phyloP scores from a whole-genome alignment of 2,888 invertebrate species.

The Lycocerus yunnanus region DNA sequence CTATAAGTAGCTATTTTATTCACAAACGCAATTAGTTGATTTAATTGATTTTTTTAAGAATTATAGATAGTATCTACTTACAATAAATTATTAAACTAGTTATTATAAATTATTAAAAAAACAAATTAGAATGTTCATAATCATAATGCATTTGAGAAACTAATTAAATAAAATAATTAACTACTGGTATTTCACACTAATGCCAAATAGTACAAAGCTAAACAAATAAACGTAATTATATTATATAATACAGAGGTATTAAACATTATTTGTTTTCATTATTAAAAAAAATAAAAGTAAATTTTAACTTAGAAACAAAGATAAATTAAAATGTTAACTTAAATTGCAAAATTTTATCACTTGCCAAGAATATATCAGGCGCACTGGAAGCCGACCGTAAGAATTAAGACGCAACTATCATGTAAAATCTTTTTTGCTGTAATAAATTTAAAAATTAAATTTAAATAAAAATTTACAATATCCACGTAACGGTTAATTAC shows the following conservation, averaged over 20 bases:
- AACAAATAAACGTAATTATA: neutral
- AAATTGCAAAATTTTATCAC: neutral
- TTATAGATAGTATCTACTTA: no score
- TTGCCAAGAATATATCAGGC: no score
- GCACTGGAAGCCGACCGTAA: no score
- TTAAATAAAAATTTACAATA: no score
- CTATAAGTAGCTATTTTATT: neutral
- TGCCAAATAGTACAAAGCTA: neutral
- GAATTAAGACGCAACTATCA: no score
- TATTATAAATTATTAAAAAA: neutral
- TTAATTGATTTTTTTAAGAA: no score
- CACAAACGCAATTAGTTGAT: neutral
- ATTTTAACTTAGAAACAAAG: neutral
- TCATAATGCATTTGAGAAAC: neutral
- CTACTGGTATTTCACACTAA: neutral
- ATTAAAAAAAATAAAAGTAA: neutral
- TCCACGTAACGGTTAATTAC: no score
- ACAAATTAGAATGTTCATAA: neutral
- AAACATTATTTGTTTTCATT: no score
- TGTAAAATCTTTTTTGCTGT: no score
- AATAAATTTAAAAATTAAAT: no score
- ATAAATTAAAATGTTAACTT: neutral
- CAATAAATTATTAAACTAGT: neutral
- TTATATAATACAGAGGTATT: neutral
- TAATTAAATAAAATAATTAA: neutral